Base-by-base conservation (phyloP, 2,888 invertebrate species). In the Nomada ferruginata region DNA sequence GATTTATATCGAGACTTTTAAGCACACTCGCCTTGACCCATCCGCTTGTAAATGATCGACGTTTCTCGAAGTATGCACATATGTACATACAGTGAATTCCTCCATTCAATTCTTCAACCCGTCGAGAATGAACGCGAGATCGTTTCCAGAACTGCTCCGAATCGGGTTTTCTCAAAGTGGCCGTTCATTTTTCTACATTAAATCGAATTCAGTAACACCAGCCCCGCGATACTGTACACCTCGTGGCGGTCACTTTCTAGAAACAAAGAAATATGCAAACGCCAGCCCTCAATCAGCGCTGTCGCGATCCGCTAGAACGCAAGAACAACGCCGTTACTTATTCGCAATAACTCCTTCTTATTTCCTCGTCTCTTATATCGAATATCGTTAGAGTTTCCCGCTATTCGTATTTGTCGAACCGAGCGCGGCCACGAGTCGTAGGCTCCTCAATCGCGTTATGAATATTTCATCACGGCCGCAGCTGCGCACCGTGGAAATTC, bases 11-110 rank as follows among this genome's bases (percentile, higher is more conserved):
- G 79, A 42, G 79, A 60, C 64, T 79, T 75, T 86, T 79, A 75
- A 82, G 60, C 83, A 53, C 66, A 57, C 73, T 86, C 76, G 87
- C 86, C 84, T 86, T 86, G 86, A 86, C 84, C 87, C 80, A 83
- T 83, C 85, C 83, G 78, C 76, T 85, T 76, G 85, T 69, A 78
- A 87, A 86, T 78, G 78, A 68, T 63, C 64, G 69, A 11, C 20
- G 76, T 85, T 78, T 71, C 78, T 76, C 86, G 76, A 64, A 73
- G 82, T 7, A 7, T 29, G 29, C 64, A 42, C 23, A 23, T 26
- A 26, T 26, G 26, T 26, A 26, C 73, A 29, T 26, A 26, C 73
- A 29, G 64, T 52, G 79, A 69, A 78, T 74, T 60, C 36, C 71
- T 65, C 63, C 5, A 15, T 7, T 42, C 50, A 20, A 29, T 52